Evolutionary conservation across 2,797 vertebrate species (phyloP).

Genomic region (Chaetodon trifasciatus): DNA sequence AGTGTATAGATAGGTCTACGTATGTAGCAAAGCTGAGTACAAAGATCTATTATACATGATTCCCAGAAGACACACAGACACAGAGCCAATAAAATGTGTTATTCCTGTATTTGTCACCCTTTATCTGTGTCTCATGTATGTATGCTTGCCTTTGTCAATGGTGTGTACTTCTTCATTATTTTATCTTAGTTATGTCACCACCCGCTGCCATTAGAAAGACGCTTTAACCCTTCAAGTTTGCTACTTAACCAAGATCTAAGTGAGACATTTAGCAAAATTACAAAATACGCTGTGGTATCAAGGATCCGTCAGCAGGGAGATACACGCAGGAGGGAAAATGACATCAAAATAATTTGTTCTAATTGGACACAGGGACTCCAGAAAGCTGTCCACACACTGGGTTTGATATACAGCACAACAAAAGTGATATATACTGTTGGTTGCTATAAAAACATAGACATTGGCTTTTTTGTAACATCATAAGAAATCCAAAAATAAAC

Average conservation of each 20-base stretch:
- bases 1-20: neutral
- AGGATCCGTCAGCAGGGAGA: neutral
- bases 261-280: neutral
- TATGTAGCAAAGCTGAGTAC: slow-evolving; percentile 1
- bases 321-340: neutral
- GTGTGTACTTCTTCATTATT: neutral
- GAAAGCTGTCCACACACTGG: neutral
- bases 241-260: neutral
- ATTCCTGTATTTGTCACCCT: neutral
- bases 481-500: slow-evolving; percentile 37
- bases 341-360: neutral
- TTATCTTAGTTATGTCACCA: neutral
- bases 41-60: neutral
- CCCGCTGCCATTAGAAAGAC: neutral
- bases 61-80: slow-evolving; percentile 3
- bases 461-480: neutral
- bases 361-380: neutral
- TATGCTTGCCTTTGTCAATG: neutral
- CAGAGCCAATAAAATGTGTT: slow-evolving; percentile 17
- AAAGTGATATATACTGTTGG: slow-evolving; percentile 14
- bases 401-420: slow-evolving; percentile 8
- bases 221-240: neutral
- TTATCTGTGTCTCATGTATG: neutral
- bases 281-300: neutral
- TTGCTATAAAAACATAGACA: slow-evolving; percentile 1